Base-by-base conservation (phyloP, 2,888 invertebrate genomes). In the Crocallis elinguaria region DNA sequence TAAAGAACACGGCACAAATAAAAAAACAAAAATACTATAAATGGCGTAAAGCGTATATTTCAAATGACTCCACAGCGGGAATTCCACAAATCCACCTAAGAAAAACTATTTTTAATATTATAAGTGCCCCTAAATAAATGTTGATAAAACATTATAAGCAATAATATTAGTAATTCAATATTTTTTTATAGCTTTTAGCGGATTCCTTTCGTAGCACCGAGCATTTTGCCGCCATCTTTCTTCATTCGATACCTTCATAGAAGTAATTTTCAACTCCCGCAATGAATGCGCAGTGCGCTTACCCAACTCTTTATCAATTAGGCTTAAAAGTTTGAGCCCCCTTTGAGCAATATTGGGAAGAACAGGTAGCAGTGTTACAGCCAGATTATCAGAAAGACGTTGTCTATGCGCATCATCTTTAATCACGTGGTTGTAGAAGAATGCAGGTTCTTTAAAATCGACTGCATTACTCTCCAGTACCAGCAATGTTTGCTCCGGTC, bases 271-370 rank as follows among this genome's bases (percentile, higher is more conserved):
- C 2, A 55, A 32, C 12, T 38, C 43, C 45, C 59, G 42, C 9
- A 72, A 51, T 0, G 56, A 56, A 0, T 14, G 23, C 0, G 92
- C 92, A 13, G 96, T 86, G 73, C 93, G 88, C 57, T 85, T 91
- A 0, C 97, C 96, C 51, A 96, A 94, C 38, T 95, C 94, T 0
- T 93, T 79, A 79, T 96, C 95, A 0, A 95, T 95, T 70, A 95
- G 92, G n/a, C 92, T 82, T 75, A 97, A 96, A 75, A 96, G 94
- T 64, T 94, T 94, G 1, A 98, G 92, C 3, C 94, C 95, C 49
- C 97, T 93, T 67, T 95, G 94, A 80, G 96, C 13, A 3, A 66
- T 45, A 1, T 60, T 60, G 0, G 64, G 49, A 7, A 59, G 48
- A 0, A 63, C 68, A 3, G 46, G 11, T 11, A 38, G 43, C 25